Evolutionary conservation across 2,888 invertebrate species (phyloP).

Genomic region (Diaphora mendica): DNA sequence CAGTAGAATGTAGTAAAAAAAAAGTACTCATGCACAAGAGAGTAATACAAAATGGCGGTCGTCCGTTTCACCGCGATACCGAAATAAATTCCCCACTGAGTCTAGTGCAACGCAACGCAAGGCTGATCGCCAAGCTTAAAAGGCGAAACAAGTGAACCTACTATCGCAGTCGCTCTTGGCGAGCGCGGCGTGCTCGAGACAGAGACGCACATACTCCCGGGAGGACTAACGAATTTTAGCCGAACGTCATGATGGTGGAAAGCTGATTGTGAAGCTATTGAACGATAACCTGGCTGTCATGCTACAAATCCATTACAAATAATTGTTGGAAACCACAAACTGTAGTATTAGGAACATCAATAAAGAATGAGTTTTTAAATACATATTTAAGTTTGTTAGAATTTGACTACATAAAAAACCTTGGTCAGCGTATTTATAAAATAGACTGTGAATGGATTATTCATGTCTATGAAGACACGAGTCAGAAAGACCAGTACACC

Average conservation of each 20-base stretch:
- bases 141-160: conserved; percentile 52
- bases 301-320: too few relatives aligned
- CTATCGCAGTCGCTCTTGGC: conserved; percentile 51
- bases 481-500: not conserved
- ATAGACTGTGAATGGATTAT: not conserved
- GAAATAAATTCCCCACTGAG: conserved; percentile 71
- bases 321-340: not conserved
- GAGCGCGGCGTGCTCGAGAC: conserved; percentile 46
- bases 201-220: conserved; percentile 49
- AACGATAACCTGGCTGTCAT: conserved; percentile 54
- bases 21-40: conserved; percentile 32
- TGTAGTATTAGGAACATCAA: not conserved
- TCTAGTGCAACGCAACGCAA: conserved; percentile 57
- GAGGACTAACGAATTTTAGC: conserved; percentile 54
- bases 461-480: not conserved
- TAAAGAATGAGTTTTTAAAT: not conserved
- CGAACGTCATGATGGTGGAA: conserved; percentile 75
- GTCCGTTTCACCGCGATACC: conserved; percentile 62
- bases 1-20: conserved; percentile 21
- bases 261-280: conserved; percentile 65
- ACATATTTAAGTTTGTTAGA: not conserved
- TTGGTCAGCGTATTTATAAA: not conserved
- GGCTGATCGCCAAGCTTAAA: conserved; percentile 49
- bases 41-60: conserved; percentile 69
- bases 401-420: not conserved